Conservation (phyloP, 2,797 vertebrate genomes). For the Buceros bicornis region DNA sequence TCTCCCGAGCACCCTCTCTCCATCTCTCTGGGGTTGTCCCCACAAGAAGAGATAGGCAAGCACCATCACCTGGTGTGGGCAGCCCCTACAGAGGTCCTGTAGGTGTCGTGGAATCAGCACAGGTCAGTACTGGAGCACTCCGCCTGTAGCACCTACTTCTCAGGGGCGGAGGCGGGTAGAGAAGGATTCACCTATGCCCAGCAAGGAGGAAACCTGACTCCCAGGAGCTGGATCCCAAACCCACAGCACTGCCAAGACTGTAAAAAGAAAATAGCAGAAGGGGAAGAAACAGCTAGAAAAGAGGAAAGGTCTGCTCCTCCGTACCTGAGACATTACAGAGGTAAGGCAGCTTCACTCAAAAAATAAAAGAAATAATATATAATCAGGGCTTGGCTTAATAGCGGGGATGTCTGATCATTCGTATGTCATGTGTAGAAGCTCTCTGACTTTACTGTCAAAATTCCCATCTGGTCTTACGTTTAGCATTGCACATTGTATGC, state of each 20-base stretch:
- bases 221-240: background rate
- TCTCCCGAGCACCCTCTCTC: background rate
- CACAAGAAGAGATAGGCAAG: background rate
- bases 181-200: background rate
- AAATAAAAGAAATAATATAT: no score
- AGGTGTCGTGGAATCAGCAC: background rate
- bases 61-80: background rate
- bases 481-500: background rate
- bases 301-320: background rate
- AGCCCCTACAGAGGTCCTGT: background rate
- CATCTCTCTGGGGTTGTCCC: background rate
- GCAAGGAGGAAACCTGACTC: constrained; percentile 5
- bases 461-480: background rate
- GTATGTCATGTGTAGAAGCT: background rate
- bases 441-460: background rate
- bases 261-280: background rate
- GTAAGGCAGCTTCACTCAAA: constrained; percentile 35
- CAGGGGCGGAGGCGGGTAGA: background rate
- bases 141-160: background rate
- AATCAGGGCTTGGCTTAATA: background rate
- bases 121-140: background rate
- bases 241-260: accelerated
- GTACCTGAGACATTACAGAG: background rate
- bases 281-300: background rate
- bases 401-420: background rate